These are phyloP conservation scores for Podarcis lilfordi DNA, from an alignment of 2,797 vertebrate genomes.

Conservation along the genomic window DNA sequence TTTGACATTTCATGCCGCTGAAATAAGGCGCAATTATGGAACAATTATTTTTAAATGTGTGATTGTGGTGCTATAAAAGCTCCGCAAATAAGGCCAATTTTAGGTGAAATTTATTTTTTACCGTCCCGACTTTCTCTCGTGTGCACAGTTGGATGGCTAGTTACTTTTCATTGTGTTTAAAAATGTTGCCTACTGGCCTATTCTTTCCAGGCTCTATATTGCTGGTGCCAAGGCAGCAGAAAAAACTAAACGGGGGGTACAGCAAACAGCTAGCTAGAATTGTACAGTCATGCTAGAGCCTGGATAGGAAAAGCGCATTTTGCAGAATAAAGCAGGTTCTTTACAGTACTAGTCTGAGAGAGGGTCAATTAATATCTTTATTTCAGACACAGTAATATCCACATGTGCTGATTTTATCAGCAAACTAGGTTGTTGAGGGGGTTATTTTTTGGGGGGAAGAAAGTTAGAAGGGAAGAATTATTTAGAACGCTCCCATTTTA, in stretches of 20 bases:
- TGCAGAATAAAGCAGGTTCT: conserved; percentile 29
- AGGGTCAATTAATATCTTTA: not conserved
- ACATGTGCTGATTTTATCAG: not conserved
- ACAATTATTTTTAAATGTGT: conserved; percentile 64
- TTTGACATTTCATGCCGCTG: conserved; percentile 56
- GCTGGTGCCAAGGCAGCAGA: conserved; percentile 47
- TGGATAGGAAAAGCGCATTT: not conserved
- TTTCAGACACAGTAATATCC: not conserved
- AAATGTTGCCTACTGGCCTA: conserved; percentile 57
- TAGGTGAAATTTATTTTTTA: conserved; percentile 42
- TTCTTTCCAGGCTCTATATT: conserved; percentile 54
- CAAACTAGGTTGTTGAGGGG: not conserved
- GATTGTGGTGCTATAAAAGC: conserved; percentile 62
- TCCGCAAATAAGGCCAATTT: conserved; percentile 47
- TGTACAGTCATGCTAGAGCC: conserved; percentile 19
- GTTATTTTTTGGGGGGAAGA: too few species aligned
- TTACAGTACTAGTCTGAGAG: conserved; percentile 6
- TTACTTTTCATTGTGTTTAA: conserved; percentile 62
- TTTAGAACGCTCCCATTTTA: not conserved
- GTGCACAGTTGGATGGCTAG: conserved; percentile 60
- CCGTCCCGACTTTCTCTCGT: conserved; percentile 7
- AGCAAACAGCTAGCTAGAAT: conserved; percentile 25
- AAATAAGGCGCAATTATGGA: conserved; percentile 64
- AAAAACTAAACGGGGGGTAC: conserved; percentile 27
- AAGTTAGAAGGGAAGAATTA: not conserved